Percentiles rank a stretch among this genome's conserved stretches.
phyloP scores from a whole-genome alignment of 2,113 vertebrate genomes.

The Eolophus roseicapilla region DNA sequence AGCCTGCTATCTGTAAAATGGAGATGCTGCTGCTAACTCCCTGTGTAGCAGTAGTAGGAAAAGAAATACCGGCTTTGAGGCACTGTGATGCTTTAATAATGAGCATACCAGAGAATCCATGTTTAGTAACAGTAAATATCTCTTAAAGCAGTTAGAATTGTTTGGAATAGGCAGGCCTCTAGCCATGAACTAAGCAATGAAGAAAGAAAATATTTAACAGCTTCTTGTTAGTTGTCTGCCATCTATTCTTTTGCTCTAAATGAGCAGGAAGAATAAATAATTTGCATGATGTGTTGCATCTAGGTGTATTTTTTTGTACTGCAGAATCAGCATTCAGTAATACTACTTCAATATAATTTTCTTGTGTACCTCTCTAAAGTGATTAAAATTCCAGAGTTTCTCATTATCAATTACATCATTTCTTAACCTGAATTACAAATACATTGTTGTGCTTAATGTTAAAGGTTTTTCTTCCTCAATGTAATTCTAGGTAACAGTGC shows the following conservation, averaged over 20 bases:
- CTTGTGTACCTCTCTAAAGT: background rate
- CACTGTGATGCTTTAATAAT: background rate
- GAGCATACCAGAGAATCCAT: background rate
- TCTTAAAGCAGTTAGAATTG: background rate
- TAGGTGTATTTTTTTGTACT: background rate
- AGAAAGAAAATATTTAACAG: background rate
- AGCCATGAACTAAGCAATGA: background rate
- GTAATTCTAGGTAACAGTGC: constrained; percentile 84
- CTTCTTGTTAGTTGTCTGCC: background rate
- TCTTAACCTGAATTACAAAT: background rate
- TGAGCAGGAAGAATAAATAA: background rate
- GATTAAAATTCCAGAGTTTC: background rate
- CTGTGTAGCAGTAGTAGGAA: background rate
- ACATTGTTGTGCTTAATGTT: background rate
- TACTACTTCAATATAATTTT: background rate
- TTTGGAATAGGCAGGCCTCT: background rate
- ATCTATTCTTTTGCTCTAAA: background rate
- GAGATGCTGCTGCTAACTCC: background rate
- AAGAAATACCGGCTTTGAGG: background rate
- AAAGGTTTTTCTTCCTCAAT: background rate
- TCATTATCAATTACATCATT: background rate
- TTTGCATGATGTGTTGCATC: background rate
- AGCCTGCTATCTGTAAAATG: background rate
- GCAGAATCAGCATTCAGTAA: background rate
- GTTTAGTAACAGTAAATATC: background rate